Evolutionary conservation across 2,888 invertebrate species (phyloP).

Genomic region (Gisinianus flammeolus): DNA sequence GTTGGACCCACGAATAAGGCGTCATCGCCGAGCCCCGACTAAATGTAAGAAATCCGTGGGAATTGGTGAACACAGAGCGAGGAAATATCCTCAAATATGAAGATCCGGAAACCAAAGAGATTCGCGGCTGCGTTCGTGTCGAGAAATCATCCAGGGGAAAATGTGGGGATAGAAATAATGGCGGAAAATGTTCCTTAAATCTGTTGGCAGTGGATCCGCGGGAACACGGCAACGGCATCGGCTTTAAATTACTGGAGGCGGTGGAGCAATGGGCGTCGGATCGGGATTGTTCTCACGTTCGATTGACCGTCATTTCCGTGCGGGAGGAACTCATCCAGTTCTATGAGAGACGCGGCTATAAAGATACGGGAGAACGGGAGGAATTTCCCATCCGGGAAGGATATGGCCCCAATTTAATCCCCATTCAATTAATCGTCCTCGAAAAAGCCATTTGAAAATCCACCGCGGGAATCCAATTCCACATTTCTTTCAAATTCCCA

Average conservation of each 20-base stretch:
- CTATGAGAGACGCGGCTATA: not conserved
- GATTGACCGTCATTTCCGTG: not conserved
- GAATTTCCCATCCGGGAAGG: not conserved
- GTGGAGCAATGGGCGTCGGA: not conserved
- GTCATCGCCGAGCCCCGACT: not conserved
- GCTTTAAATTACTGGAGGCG: not conserved
- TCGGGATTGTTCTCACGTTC: not conserved
- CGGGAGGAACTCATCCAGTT: not conserved
- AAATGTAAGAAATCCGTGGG: not conserved
- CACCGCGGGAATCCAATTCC: no score
- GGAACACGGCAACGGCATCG: not conserved
- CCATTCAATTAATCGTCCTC: not conserved
- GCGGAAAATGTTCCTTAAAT: not conserved
- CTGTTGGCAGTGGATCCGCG: not conserved
- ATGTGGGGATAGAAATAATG: not conserved
- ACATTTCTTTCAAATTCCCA: no score
- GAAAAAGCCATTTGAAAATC: no score
- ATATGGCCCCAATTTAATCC: not conserved
- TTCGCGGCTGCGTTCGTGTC: not conserved
- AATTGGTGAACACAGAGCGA: not conserved
- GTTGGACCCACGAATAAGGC: not conserved
- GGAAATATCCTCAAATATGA: not conserved
- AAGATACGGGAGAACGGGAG: not conserved
- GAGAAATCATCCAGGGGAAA: not conserved
- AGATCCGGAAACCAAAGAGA: not conserved